Base-by-base conservation (phyloP, 2,113 vertebrate species). In the Bufo gargarizans region DNA sequence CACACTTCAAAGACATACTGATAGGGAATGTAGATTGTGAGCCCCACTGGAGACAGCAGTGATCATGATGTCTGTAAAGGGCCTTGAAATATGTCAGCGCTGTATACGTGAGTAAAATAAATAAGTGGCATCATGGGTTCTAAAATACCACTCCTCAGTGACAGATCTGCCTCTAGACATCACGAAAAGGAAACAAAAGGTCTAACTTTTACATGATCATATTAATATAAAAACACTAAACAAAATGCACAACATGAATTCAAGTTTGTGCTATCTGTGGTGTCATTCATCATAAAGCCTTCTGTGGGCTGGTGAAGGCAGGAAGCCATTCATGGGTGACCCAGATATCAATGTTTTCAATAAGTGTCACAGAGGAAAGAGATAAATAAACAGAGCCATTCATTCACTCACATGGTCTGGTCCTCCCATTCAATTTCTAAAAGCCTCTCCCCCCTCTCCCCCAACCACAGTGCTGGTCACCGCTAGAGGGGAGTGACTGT, bases 271-370 rank as follows among this genome's bases (percentile, higher is more conserved):
- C 14, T 16, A 49, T 74, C 71, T 17, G 47, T 79, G 1, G n/a
- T 22, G n/a, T 9, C 85, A 86, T 86, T 47, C 12, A 67, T 86
- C 49, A 86, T 7, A 67, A 86, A 77, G 53, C n/a, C n/a, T 50
- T n/a, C n/a, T 69, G 45, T 22, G 6, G n/a, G 20, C n/a, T 81
- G 53, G 78, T 49, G 78, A 81, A 55, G 72, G 78, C 77, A 81
- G 86, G 86, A 87, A 81, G 78, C 53, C 78, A 87, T 87, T 87
- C 17, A 50, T n/a, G 80, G 67, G 65, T 74, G 82, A 72, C 63
- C 65, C 12, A 72, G 77, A 74, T 59, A 71, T 58, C 77, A 56
- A 19, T 49, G 50, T 69, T 82, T 71, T 55, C 78, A 72, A 72
- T 87, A 71, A 87, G 53, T 50, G 33, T 82, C 50, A 78, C 12